Conservation (phyloP, 2,113 vertebrate genomes). For the Lipotes vexillifer region DNA sequence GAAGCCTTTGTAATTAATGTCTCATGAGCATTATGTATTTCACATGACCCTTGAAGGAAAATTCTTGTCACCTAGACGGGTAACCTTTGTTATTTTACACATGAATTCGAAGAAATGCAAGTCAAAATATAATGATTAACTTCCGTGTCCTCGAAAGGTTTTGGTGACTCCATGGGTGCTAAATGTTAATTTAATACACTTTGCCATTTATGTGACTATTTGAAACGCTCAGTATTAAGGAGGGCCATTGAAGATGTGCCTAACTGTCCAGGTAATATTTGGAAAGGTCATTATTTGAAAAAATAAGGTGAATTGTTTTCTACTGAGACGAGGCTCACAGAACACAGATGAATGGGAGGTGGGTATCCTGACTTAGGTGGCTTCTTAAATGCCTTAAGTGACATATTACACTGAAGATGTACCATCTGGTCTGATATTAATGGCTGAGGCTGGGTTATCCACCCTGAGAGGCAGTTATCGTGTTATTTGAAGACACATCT, state of each 20-base stretch:
- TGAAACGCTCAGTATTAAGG: not conserved
- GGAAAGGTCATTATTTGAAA: not conserved
- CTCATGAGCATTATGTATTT: not conserved
- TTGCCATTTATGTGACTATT: not conserved
- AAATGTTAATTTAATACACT: not conserved
- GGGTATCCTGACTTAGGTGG: not conserved
- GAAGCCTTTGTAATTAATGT: not conserved
- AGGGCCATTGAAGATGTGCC: not conserved
- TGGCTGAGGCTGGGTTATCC: not conserved
- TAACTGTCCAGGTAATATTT: not conserved
- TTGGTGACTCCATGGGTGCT: not conserved
- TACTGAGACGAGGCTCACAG: not conserved
- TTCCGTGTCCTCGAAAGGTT: not conserved
- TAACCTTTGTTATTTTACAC: not conserved
- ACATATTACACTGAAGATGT: not conserved
- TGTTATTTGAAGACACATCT: not conserved
- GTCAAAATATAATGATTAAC: not conserved
- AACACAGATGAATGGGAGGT: not conserved
- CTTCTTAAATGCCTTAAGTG: not conserved
- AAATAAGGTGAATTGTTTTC: not conserved
- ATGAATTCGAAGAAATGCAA: not conserved
- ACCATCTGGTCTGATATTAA: not conserved
- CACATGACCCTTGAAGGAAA: not conserved
- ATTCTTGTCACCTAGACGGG: not conserved
- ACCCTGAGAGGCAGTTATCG: not conserved